Conservation (phyloP, 2,888 invertebrate genomes). For the Encarsia formosa region DNA sequence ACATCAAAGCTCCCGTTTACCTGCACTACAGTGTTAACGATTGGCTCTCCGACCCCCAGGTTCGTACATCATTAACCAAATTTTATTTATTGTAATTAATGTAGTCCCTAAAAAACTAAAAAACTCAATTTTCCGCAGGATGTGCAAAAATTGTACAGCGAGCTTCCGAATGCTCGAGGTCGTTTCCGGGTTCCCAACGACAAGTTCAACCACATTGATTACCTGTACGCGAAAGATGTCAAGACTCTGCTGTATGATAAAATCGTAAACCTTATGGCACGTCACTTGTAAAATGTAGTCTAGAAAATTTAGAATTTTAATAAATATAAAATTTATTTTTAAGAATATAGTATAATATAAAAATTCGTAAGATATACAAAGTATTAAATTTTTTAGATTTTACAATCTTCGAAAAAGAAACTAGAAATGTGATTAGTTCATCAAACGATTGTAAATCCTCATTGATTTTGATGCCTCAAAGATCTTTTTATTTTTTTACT, state of each 20-base stretch:
- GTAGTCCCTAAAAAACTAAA: neutral
- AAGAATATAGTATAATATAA: too few species aligned
- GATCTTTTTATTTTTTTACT: too few species aligned
- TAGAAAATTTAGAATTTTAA: neutral
- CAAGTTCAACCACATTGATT: slow-evolving; percentile 65
- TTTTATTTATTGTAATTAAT: neutral
- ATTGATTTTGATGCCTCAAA: too few species aligned
- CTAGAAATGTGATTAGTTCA: too few species aligned
- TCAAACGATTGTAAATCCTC: too few species aligned
- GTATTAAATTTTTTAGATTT: too few species aligned
- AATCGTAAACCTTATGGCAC: slow-evolving; percentile 14
- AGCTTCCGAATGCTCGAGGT: slow-evolving; percentile 55
- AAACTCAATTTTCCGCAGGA: slow-evolving; percentile 43
- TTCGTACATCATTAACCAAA: slow-evolving; percentile 3
- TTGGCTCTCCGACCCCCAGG: slow-evolving; percentile 56
- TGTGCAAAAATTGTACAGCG: slow-evolving; percentile 53
- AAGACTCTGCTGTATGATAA: slow-evolving; percentile 26
- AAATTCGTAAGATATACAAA: too few species aligned
- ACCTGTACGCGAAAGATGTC: slow-evolving; percentile 60
- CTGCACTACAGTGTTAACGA: slow-evolving; percentile 65
- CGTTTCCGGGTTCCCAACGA: slow-evolving; percentile 54
- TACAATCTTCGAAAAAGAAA: too few species aligned
- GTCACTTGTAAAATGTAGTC: slow-evolving; percentile 3
- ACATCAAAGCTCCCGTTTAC: slow-evolving; percentile 60
- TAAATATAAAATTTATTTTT: neutral